Conservation (phyloP, 2,888 invertebrate species). For the Oscheius sp. region DNA sequence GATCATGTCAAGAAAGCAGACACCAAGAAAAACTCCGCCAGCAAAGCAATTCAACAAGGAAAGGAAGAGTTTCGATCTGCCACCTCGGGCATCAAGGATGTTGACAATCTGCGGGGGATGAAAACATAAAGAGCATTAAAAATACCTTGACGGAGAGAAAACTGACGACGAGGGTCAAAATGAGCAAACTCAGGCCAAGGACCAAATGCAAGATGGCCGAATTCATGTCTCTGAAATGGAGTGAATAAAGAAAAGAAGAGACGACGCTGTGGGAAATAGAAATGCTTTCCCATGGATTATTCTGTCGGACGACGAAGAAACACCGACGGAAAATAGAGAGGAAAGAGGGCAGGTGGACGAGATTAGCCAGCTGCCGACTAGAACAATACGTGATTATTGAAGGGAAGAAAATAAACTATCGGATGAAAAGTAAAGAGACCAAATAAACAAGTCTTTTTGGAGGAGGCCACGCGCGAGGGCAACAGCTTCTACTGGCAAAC, state of each 20-base stretch:
- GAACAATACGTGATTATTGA: too few species aligned
- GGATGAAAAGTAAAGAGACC: too few species aligned
- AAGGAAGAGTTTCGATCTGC: not conserved
- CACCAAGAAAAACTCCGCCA: constrained; percentile 68
- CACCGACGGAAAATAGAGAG: not conserved
- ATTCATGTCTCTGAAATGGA: not conserved
- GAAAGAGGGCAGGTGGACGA: not conserved
- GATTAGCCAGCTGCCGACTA: too few species aligned
- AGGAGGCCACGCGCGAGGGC: too few species aligned
- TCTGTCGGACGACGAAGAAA: not conserved
- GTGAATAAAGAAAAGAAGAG: not conserved
- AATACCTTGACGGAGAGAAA: constrained; percentile 11
- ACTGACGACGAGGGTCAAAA: constrained; percentile 9
- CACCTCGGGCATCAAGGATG: constrained; percentile 2
- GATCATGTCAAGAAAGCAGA: constrained; percentile 69
- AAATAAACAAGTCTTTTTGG: too few species aligned
- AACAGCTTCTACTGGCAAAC: too few species aligned
- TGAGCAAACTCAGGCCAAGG: constrained; percentile 3
- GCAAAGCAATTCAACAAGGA: constrained; percentile 51
- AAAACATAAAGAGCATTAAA: not conserved
- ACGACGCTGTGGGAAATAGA: not conserved
- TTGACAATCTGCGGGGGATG: constrained; percentile 12
- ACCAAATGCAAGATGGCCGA: not conserved
- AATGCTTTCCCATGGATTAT: not conserved
- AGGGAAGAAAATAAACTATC: too few species aligned